Base-by-base conservation (phyloP, 2,888 invertebrate species). In the Drosophila robusta region DNA sequence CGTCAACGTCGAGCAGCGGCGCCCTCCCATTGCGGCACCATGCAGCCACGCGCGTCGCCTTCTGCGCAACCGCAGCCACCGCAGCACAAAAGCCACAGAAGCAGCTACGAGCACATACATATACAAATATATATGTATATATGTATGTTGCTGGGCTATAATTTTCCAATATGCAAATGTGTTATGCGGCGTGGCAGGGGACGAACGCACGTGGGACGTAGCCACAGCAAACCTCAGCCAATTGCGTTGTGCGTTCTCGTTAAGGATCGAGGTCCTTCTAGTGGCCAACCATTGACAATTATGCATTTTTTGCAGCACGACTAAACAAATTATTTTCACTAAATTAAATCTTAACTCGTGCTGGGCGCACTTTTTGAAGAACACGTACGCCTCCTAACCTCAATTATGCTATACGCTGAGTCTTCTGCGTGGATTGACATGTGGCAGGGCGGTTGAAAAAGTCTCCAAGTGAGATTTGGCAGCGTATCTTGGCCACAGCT, bases 21-120 rank as follows among this genome's bases (percentile, higher is more conserved):
- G 91, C 91, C 91, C 91, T 91, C 91, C 91, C 91, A 91, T 91
- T 83, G 91, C 81, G 63, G 87, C 87, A 89, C 90, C 91, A 89
- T 56, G 85, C 92, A 91, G 91, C 91, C 75, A 91, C 91, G 91
- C 90, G 90, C 83, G 85, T 78, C 70, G 88, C 78, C 82, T 81
- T 80, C 74, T 86, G 85, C 85, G 85, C 88, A 85, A 83, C 88
- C 85, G 87, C 87, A 87, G 72, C 81, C 71, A 70, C 55, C 71
- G 64, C 64, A 54, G 44, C 55, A 74, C 79, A 85, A 80, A 80
- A 78, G 81, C 81, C 78, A 86, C 78, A 86, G 71, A 73, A 79
- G 75, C 78, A 84, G 51, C 49, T 44, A 55, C 32, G 51, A 18
- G 8, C 16, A 54, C 39, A 56, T 14, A 60, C 11, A 55, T 32